Conservation (phyloP, 2,888 invertebrate genomes). For the Andrena hattorfiana region DNA sequence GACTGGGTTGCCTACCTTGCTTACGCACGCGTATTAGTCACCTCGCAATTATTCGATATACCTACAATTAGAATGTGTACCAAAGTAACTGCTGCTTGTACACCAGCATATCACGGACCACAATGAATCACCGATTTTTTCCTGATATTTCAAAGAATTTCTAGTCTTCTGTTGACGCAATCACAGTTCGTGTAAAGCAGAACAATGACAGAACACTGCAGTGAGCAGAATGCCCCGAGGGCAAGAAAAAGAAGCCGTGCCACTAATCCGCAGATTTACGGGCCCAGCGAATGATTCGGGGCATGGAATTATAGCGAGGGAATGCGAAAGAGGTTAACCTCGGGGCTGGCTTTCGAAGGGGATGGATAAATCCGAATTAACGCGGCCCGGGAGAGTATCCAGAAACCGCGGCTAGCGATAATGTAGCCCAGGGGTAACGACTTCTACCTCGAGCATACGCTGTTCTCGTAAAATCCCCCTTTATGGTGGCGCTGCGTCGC, state of each 20-base stretch:
- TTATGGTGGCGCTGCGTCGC: slow-evolving; percentile 35
- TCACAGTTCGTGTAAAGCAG: no score
- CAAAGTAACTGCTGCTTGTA: no score
- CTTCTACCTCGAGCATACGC: slow-evolving; percentile 45
- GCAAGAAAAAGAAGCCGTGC: neutral
- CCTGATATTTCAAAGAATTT: no score
- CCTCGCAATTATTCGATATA: no score
- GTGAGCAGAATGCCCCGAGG: neutral
- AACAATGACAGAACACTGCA: no score
- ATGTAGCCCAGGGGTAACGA: slow-evolving; percentile 52
- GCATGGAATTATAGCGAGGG: slow-evolving; percentile 18
- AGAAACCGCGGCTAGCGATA: slow-evolving; percentile 55
- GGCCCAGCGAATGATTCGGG: slow-evolving; percentile 1
- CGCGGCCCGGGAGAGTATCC: slow-evolving; percentile 45
- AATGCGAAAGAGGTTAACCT: slow-evolving; percentile 35
- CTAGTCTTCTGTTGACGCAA: no score
- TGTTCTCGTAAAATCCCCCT: slow-evolving; percentile 48
- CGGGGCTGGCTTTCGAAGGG: slow-evolving; percentile 29
- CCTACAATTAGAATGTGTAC: no score
- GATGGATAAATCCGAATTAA: slow-evolving; percentile 60
- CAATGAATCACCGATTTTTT: no score
- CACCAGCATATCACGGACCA: no score
- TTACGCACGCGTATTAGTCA: no score
- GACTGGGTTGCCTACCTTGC: no score
- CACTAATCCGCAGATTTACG: neutral